Conservation (phyloP, 1,140 invertebrate species). For the Aleiodes sp. region DNA sequence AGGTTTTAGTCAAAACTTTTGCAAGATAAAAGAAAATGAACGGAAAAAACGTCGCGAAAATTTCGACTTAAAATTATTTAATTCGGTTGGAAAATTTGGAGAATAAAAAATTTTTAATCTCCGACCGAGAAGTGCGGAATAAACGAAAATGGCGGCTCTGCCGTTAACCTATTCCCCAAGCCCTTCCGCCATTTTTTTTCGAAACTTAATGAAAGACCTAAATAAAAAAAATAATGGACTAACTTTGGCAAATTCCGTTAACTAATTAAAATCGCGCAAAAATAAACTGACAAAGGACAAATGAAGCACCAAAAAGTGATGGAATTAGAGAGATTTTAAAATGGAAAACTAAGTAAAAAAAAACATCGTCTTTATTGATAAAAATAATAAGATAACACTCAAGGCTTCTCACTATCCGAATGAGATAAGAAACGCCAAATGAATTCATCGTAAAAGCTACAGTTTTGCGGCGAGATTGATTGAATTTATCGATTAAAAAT, state of each 20-base stretch:
- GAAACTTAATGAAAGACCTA: constrained; percentile 20
- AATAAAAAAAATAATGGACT: not conserved
- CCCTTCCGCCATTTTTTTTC: not conserved
- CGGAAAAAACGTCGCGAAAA: not conserved
- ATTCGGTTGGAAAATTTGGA: no score
- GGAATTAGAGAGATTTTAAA: not conserved
- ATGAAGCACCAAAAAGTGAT: constrained; percentile 18
- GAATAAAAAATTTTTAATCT: constrained; percentile 23
- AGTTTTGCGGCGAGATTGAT: constrained; percentile 49
- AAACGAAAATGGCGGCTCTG: constrained; percentile 33
- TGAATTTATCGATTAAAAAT: not conserved
- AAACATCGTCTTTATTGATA: constrained; percentile 47
- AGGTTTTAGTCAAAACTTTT: not conserved
- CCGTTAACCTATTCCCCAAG: not conserved
- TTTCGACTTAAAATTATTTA: not conserved
- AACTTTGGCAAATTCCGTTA: not conserved
- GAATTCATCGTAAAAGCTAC: constrained; percentile 64
- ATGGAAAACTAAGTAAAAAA: not conserved
- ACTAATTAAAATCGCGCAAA: constrained; percentile 21
- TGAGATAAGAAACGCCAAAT: constrained; percentile 61
- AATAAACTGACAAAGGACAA: not conserved
- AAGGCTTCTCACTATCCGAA: constrained; percentile 59
- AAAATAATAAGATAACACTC: constrained; percentile 47
- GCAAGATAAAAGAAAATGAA: constrained; percentile 14
- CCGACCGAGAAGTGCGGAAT: constrained; percentile 31